Conservation (phyloP, 2,888 invertebrate genomes). For the Nematopogon swammerdamellus region DNA sequence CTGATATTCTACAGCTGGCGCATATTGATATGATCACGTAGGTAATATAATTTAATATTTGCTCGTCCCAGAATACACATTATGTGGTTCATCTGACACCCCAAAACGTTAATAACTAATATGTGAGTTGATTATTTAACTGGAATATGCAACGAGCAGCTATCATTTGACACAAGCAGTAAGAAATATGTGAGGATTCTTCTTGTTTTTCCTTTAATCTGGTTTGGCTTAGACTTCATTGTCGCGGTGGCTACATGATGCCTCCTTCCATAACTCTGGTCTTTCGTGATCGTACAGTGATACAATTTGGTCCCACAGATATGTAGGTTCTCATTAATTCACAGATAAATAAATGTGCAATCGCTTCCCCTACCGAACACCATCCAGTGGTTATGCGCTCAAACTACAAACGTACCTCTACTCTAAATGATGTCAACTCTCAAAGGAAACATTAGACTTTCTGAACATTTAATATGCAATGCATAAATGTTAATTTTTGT, state of each 20-base stretch:
- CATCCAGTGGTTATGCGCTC: constrained; percentile 27
- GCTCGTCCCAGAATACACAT: no score
- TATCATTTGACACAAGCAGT: neutral
- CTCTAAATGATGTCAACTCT: constrained; percentile 45
- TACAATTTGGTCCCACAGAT: neutral
- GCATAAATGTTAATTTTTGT: constrained; percentile 67
- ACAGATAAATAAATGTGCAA: neutral
- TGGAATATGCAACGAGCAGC: neutral
- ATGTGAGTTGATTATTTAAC: no score
- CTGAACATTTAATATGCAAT: constrained; percentile 53
- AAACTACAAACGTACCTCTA: constrained; percentile 55
- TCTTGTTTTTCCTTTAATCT: no score
- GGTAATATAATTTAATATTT: no score
- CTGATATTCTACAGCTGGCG: no score
- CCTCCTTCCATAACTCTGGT: no score
- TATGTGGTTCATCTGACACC: no score
- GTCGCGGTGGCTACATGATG: no score
- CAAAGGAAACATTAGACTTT: constrained; percentile 19
- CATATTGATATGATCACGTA: no score
- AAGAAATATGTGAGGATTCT: no score
- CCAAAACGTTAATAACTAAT: no score
- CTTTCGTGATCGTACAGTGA: neutral
- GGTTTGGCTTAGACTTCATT: no score
- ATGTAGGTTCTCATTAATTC: neutral
- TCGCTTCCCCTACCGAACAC: neutral